Evolutionary conservation across 2,888 invertebrate genomes (phyloP).

Genomic region (Agriopis aurantiaria): DNA sequence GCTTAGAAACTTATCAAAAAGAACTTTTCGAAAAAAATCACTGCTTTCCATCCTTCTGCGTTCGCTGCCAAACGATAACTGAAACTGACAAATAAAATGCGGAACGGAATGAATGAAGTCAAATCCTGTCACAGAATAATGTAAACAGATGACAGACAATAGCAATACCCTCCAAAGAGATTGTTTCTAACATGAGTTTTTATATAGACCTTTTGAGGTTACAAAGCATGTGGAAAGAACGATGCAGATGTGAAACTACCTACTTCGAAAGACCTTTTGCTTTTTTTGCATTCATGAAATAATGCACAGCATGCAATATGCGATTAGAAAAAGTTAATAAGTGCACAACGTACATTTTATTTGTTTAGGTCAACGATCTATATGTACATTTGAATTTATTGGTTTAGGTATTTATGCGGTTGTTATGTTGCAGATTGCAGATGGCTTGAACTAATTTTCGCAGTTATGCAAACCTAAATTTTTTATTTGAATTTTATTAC

Average conservation of each 20-base stretch:
- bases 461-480: too few species aligned
- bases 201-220: neutral
- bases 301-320: neutral
- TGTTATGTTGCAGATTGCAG: too few species aligned
- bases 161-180: neutral
- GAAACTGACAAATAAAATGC: slow-evolving; percentile 17
- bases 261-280: neutral
- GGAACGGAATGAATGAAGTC: neutral
- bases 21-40: neutral
- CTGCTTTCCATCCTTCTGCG: slow-evolving; percentile 4
- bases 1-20: neutral
- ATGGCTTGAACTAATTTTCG: too few species aligned
- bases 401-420: neutral
- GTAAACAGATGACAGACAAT: slow-evolving; percentile 4
- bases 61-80: slow-evolving; percentile 22
- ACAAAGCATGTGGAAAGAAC: neutral
- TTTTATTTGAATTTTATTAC: too few species aligned
- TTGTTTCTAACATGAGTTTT: neutral
- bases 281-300: neutral
- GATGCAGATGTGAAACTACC: neutral
- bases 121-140: neutral
- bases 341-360: neutral
- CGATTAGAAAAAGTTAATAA: neutral
- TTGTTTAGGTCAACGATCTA: neutral
- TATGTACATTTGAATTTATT: neutral